Conservation (phyloP, 2,888 invertebrate species). For the Diaphora mendica region DNA sequence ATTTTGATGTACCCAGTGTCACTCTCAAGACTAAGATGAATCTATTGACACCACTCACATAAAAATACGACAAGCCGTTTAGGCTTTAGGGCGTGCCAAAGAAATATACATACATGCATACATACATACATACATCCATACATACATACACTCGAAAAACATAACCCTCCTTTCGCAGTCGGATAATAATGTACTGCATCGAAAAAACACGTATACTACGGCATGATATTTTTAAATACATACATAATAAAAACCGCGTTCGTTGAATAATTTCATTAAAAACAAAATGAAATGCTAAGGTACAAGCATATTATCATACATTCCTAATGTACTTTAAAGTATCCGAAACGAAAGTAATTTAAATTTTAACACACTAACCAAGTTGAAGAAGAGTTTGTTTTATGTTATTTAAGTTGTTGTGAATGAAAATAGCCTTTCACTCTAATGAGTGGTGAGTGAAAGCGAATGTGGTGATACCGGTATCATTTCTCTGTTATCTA, state of each 20-base stretch:
- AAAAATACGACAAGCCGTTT: too few relatives aligned
- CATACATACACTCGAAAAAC: too few relatives aligned
- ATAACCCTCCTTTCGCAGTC: too few relatives aligned
- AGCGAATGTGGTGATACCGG: constrained; percentile 37
- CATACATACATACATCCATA: too few relatives aligned
- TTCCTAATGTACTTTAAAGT: background rate
- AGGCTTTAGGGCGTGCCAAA: too few relatives aligned
- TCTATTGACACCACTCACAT: too few relatives aligned
- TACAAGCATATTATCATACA: background rate
- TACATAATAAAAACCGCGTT: background rate
- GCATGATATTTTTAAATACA: background rate
- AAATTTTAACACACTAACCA: background rate
- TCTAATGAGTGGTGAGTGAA: constrained; percentile 35
- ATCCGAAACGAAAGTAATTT: constrained; percentile 6
- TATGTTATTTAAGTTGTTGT: constrained; percentile 24
- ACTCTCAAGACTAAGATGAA: too few relatives aligned
- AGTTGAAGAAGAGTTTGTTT: constrained; percentile 4
- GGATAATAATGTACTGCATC: background rate
- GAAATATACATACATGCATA: too few relatives aligned
- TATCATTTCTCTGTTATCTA: constrained; percentile 25
- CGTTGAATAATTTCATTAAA: background rate
- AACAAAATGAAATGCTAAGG: background rate
- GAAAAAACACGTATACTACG: background rate
- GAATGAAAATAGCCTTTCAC: constrained; percentile 53
- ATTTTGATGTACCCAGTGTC: too few relatives aligned